These are phyloP conservation scores for Pedicia rivosa DNA, from an alignment of 2,888 invertebrate species.

Conservation along the genomic window DNA sequence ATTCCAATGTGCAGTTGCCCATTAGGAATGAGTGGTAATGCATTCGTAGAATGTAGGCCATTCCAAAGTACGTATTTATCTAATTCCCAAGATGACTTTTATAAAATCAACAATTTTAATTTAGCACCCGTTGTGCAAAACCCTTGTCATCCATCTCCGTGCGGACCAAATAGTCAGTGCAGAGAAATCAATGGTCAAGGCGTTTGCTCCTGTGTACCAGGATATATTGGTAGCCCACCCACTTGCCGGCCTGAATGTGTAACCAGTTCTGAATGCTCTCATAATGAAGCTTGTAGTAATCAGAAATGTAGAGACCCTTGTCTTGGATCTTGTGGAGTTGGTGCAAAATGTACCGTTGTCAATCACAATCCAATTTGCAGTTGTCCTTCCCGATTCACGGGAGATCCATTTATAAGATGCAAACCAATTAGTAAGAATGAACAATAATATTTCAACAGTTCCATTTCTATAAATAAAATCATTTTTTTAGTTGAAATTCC, in stretches of 20 bases:
- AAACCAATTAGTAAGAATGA: constrained; percentile 38
- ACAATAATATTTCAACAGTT: constrained; percentile 1
- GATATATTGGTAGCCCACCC: constrained; percentile 53
- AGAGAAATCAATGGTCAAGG: constrained; percentile 51
- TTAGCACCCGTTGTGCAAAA: constrained; percentile 31
- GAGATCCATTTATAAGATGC: constrained; percentile 63
- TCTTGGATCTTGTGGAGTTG: constrained; percentile 43
- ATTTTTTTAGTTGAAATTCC: constrained; percentile 24
- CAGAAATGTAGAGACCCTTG: constrained; percentile 57
- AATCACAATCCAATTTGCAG: constrained; percentile 61
- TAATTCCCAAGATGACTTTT: neutral
- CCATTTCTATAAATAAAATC: neutral
- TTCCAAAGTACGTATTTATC: constrained; percentile 30
- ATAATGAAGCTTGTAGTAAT: constrained; percentile 48
- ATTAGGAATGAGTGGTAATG: constrained; percentile 47
- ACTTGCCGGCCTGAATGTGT: constrained; percentile 59
- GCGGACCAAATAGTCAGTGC: constrained; percentile 65
- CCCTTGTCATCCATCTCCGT: constrained; percentile 46
- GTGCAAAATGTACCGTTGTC: constrained; percentile 43
- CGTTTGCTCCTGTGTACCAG: constrained; percentile 49
- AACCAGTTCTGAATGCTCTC: constrained; percentile 47
- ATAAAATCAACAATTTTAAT: constrained; percentile 9
- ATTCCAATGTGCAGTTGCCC: constrained; percentile 49
- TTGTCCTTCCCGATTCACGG: constrained; percentile 48
- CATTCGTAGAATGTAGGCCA: constrained; percentile 45